Evolutionary conservation across 2,797 vertebrate genomes (phyloP).

Genomic region (Rhynchotus rufescens): DNA sequence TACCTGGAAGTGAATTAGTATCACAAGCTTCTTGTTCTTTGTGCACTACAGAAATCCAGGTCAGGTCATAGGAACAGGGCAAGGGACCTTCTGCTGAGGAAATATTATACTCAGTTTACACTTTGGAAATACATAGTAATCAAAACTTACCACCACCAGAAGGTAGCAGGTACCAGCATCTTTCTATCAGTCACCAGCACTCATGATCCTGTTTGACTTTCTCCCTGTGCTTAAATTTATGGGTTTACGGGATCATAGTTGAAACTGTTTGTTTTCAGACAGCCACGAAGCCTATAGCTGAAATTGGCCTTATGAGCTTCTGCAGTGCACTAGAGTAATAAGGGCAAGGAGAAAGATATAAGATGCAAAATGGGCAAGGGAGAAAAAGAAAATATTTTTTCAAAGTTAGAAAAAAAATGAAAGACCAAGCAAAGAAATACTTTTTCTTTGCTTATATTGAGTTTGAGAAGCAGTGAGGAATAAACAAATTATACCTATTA

Average conservation of each 20-base stretch:
- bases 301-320: not conserved
- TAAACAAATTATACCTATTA: not conserved
- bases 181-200: not conserved
- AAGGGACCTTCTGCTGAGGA: not conserved
- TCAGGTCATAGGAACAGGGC: not conserved
- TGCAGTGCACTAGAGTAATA: not conserved
- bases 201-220: not conserved
- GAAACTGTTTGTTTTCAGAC: not conserved
- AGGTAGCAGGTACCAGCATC: fast-evolving
- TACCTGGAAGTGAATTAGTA: not conserved
- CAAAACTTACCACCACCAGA: not conserved
- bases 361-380: not conserved
- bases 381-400: not conserved
- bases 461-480: not conserved
- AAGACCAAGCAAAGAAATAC: not conserved
- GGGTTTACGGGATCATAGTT: not conserved
- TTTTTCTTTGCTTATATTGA: fast-evolving
- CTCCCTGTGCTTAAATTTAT: not conserved
- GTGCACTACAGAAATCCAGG: not conserved
- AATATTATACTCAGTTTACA: fast-evolving
- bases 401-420: not conserved
- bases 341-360: not conserved
- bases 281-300: not conserved
- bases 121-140: not conserved
- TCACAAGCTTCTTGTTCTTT: fast-evolving